Conservation (phyloP, 2,888 invertebrate genomes). For the Amphipoea lucens region DNA sequence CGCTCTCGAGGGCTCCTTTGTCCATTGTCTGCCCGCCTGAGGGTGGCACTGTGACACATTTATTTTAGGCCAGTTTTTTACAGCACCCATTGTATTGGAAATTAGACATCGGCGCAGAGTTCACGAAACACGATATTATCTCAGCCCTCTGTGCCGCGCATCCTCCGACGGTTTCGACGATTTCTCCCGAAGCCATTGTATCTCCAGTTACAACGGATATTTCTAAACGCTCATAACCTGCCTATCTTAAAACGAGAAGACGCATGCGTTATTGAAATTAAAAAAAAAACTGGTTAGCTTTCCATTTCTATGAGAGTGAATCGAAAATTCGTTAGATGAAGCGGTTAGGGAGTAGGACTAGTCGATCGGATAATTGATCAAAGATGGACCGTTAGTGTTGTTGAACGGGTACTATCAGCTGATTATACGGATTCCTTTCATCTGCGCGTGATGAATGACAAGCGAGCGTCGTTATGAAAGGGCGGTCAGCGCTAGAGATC, state of each 20-base stretch:
- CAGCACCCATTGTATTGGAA: constrained; percentile 88
- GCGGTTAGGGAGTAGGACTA: constrained; percentile 72
- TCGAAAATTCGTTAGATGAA: constrained; percentile 79
- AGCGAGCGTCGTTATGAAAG: constrained; percentile 76
- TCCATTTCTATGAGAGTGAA: constrained; percentile 84
- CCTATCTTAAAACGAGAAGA: constrained; percentile 65
- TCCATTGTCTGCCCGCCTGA: constrained; percentile 86
- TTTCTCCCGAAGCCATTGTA: constrained; percentile 79
- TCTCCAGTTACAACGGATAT: constrained; percentile 75
- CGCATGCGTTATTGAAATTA: constrained; percentile 75
- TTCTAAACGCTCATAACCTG: constrained; percentile 70
- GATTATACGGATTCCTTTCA: constrained; percentile 85
- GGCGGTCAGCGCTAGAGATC: constrained; percentile 82
- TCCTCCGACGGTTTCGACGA: constrained; percentile 83
- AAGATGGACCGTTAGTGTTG: constrained; percentile 83
- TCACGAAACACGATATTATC: constrained; percentile 89
- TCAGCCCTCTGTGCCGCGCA: constrained; percentile 78
- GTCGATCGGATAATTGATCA: constrained; percentile 85
- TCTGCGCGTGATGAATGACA: constrained; percentile 84
- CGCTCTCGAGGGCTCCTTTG: constrained; percentile 82
- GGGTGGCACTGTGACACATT: constrained; percentile 90
- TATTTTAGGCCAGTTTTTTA: constrained; percentile 89
- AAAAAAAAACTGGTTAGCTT: constrained; percentile 86
- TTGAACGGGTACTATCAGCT: constrained; percentile 79
- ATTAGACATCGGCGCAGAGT: constrained; percentile 88